These are phyloP conservation scores for Echinarachnius parma DNA, from an alignment of 53 echinoderm and acorn worm species.

Conservation along the genomic window DNA sequence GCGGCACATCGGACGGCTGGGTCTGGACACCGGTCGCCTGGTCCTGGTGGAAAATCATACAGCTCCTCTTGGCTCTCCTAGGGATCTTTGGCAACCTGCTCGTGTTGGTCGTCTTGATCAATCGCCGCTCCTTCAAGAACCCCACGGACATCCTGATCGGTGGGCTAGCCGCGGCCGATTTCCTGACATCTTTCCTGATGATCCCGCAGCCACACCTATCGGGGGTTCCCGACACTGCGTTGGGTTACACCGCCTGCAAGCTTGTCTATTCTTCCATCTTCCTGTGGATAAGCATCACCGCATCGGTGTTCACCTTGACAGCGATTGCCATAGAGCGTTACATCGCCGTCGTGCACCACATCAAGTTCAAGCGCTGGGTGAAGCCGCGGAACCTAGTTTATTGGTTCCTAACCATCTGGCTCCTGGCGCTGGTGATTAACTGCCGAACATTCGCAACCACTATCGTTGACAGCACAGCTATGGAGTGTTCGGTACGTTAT, in stretches of 20 bases:
- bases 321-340: slow-evolving; percentile 64
- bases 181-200: slow-evolving; percentile 58
- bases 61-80: slow-evolving; percentile 12
- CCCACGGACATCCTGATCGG: slow-evolving; percentile 61
- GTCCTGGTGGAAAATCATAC: slow-evolving; percentile 20
- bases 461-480: slow-evolving; percentile 7
- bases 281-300: slow-evolving; percentile 67
- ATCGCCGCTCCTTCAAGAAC: slow-evolving; percentile 6
- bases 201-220: slow-evolving; percentile 52
- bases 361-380: slow-evolving; percentile 40
- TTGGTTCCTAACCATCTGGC: slow-evolving; percentile 21
- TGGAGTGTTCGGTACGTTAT: slow-evolving; percentile 3
- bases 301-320: slow-evolving; percentile 62
- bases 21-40: slow-evolving; percentile 18
- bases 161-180: slow-evolving; percentile 62
- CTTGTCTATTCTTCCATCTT: slow-evolving; percentile 48
- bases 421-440: slow-evolving; percentile 29
- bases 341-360: slow-evolving; percentile 57
- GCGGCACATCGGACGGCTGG: slow-evolving; percentile 20
- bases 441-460: slow-evolving; percentile 30
- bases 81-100: slow-evolving; percentile 17
- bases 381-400: background rate
- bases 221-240: slow-evolving; percentile 34
- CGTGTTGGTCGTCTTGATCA: slow-evolving; percentile 8
- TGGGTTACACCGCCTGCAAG: slow-evolving; percentile 58